Conservation (phyloP, 2,888 invertebrate species). For the Cheilosia soror region DNA sequence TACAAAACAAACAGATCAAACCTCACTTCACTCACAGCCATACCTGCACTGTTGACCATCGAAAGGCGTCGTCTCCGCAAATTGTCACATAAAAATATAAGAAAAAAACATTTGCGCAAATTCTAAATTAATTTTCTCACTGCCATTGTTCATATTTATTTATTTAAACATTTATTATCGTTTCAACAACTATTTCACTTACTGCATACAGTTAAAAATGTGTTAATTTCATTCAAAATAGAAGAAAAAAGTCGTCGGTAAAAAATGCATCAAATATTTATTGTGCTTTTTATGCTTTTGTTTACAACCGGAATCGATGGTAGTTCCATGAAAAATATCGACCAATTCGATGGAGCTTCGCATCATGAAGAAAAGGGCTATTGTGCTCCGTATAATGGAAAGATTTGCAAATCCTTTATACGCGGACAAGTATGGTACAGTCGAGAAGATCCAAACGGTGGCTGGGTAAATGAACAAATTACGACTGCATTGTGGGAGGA, state of each 20-base stretch:
- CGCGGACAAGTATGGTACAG: conserved; percentile 92
- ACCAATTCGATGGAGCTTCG: conserved; percentile 77
- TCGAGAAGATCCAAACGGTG: conserved; percentile 86
- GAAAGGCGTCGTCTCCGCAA: conserved; percentile 73
- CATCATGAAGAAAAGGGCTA: conserved; percentile 85
- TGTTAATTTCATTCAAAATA: conserved; percentile 56
- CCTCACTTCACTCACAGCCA: conserved; percentile 17
- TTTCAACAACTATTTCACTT: conserved; percentile 4
- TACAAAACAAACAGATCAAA: conserved; percentile 18
- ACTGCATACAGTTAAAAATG: conserved; percentile 30
- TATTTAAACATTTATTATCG: conserved; percentile 16
- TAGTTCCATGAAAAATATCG: conserved; percentile 79
- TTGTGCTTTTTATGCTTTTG: conserved; percentile 78
- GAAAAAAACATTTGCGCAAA: conserved; percentile 42
- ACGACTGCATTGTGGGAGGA: conserved; percentile 93
- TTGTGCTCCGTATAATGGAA: conserved; percentile 94
- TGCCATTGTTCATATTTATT: conserved; percentile 30
- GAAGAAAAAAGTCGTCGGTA: neutral
- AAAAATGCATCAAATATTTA: conserved; percentile 57
- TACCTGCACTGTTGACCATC: conserved; percentile 47
- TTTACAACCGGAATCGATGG: conserved; percentile 78
- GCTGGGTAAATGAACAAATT: conserved; percentile 93
- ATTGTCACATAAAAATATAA: conserved; percentile 56
- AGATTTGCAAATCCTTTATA: conserved; percentile 89
- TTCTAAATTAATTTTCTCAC: conserved; percentile 36